Conservation (phyloP, 2,113 vertebrate species). For the Hyaena hyaena region DNA sequence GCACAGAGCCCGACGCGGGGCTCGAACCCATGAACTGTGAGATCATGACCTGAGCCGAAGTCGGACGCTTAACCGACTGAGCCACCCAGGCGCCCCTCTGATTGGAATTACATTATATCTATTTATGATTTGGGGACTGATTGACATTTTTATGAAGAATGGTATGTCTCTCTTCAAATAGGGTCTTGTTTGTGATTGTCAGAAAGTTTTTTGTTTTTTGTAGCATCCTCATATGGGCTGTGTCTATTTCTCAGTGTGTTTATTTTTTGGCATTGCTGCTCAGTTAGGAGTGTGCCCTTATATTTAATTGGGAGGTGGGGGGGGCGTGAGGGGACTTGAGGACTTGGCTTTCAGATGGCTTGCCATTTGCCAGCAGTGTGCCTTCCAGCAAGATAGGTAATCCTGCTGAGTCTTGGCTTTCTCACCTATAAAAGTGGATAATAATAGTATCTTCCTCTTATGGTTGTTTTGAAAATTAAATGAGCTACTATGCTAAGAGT, state of each 20-base stretch:
- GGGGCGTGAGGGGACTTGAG: neutral
- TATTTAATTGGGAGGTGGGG: neutral
- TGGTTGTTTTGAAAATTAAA: neutral
- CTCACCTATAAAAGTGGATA: neutral
- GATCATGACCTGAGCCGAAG: too few relatives aligned
- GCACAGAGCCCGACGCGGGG: too few relatives aligned
- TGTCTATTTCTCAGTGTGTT: neutral
- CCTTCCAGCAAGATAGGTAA: neutral
- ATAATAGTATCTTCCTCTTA: neutral
- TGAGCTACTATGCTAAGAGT: neutral
- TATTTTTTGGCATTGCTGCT: neutral
- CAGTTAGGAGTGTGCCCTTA: neutral
- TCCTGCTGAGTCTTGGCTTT: neutral
- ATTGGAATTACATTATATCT: neutral
- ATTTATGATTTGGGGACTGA: neutral
- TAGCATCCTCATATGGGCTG: neutral
- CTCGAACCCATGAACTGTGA: too few relatives aligned
- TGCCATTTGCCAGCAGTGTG: neutral
- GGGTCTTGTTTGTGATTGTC: neutral
- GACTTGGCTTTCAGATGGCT: neutral
- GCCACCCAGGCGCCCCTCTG: neutral
- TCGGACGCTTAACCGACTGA: too few relatives aligned
- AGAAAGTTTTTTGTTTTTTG: neutral
- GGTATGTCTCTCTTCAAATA: neutral
- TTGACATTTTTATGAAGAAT: conserved; percentile 23